Evolutionary conservation across 2,888 invertebrate genomes (phyloP).

Genomic region (Baccha elongata): DNA sequence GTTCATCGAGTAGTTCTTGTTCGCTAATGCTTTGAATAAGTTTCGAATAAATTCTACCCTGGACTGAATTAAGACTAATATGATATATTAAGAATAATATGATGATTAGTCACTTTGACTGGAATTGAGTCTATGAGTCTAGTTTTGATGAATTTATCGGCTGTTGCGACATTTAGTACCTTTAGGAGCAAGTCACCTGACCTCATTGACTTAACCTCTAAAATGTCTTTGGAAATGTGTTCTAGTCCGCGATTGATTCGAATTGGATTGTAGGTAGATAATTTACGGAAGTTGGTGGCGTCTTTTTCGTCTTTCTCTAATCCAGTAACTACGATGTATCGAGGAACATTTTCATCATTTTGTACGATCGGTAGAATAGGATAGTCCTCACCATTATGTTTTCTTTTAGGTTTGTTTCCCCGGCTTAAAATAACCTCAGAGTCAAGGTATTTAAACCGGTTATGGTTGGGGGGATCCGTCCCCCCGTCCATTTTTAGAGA

Average conservation of each 20-base stretch:
- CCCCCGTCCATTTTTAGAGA: too few relatives aligned
- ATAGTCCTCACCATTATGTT: background rate
- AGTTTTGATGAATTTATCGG: background rate
- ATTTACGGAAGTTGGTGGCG: background rate
- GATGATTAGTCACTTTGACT: background rate
- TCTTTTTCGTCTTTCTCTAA: background rate
- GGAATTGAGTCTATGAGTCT: conserved; percentile 2
- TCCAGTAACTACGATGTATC: conserved; percentile 3
- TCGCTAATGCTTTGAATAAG: background rate
- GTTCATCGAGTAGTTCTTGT: background rate
- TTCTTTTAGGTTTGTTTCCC: background rate
- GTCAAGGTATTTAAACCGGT: too few relatives aligned
- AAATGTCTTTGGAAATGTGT: conserved; percentile 6
- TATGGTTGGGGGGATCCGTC: too few relatives aligned
- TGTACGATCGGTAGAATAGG: background rate
- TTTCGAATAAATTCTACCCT: background rate
- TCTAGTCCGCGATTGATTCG: conserved; percentile 8
- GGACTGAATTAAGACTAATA: too few relatives aligned
- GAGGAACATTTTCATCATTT: conserved; percentile 1
- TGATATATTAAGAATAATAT: background rate
- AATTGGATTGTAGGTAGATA: conserved; percentile 10
- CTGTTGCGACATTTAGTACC: background rate
- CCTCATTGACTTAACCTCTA: conserved; percentile 17
- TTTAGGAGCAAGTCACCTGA: background rate
- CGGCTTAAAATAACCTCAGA: background rate